Evolutionary conservation across 2,113 vertebrate species (phyloP).

Genomic region (Oncorhynchus gorbuscha): DNA sequence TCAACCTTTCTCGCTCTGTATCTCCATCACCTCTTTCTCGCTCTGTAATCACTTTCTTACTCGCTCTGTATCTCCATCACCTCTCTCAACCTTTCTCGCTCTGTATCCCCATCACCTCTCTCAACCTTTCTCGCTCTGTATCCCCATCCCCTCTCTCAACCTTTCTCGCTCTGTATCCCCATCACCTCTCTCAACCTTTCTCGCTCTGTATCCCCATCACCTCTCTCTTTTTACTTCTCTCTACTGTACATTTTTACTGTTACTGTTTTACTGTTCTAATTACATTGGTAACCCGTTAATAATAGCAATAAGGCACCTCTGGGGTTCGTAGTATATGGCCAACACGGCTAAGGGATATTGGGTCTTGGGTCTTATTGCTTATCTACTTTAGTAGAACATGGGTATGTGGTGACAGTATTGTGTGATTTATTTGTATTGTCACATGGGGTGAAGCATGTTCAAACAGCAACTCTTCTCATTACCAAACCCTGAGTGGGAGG

Average conservation of each 20-base stretch:
- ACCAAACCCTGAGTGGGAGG: constrained; percentile 50
- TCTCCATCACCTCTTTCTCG: not conserved
- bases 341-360: too few relatives aligned
- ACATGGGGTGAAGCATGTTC: constrained; percentile 53
- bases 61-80: not conserved
- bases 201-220: not conserved
- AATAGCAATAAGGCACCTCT: too few relatives aligned
- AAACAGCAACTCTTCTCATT: constrained; percentile 64
- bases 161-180: not conserved
- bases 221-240: too few relatives aligned
- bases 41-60: not conserved
- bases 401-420: constrained; percentile 44
- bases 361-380: too few relatives aligned
- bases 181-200: not conserved
- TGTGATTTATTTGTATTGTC: constrained; percentile 60
- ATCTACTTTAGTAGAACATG: not conserved
- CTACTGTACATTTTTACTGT: too few relatives aligned
- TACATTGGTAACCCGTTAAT: too few relatives aligned
- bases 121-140: not conserved
- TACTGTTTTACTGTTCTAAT: too few relatives aligned
- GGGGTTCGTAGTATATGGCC: too few relatives aligned
- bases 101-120: not conserved
- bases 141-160: not conserved
- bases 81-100: too few relatives aligned
- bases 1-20: not conserved